Evolutionary conservation across 2,888 invertebrate species (phyloP).

Genomic region (Phortica magna): DNA sequence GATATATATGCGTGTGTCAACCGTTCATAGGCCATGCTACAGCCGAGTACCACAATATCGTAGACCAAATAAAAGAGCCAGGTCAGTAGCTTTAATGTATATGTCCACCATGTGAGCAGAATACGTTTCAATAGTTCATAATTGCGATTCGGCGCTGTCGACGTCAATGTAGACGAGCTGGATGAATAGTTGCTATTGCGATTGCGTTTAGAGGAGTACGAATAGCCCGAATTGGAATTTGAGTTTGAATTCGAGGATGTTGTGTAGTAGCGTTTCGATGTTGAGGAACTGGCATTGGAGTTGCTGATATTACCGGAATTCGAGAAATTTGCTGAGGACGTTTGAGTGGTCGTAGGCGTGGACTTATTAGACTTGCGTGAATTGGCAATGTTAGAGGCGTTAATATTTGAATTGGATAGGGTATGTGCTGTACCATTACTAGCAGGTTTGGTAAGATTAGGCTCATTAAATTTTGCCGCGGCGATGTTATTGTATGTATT

Average conservation of each 20-base stretch:
- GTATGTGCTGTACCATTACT: slow-evolving; percentile 51
- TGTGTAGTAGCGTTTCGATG: slow-evolving; percentile 60
- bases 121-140: slow-evolving; percentile 79
- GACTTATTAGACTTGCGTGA: slow-evolving; percentile 22
- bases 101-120: slow-evolving; percentile 81
- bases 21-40: slow-evolving; percentile 76
- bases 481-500: slow-evolving; percentile 37
- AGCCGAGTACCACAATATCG: slow-evolving; percentile 88
- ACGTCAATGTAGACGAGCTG: slow-evolving; percentile 56
- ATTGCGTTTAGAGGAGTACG: slow-evolving; percentile 71
- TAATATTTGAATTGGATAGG: not conserved
- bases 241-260: slow-evolving; percentile 60
- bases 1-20: slow-evolving; percentile 64
- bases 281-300: slow-evolving; percentile 56
- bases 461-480: slow-evolving; percentile 17
- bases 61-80: slow-evolving; percentile 90
- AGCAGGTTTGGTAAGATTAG: slow-evolving; percentile 54
- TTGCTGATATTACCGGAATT: slow-evolving; percentile 50
- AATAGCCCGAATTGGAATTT: slow-evolving; percentile 64
- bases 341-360: slow-evolving; percentile 21
- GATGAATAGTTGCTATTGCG: slow-evolving; percentile 56
- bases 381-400: not conserved
- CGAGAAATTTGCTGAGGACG: slow-evolving; percentile 49
- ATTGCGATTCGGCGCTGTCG: slow-evolving; percentile 76
- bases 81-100: slow-evolving; percentile 82